A percentile compares a stretch with the other conserved stretches of the same genome.
Evolutionary conservation across 2,888 invertebrate species (phyloP).

Genomic region (Argyresthia goedartella): DNA sequence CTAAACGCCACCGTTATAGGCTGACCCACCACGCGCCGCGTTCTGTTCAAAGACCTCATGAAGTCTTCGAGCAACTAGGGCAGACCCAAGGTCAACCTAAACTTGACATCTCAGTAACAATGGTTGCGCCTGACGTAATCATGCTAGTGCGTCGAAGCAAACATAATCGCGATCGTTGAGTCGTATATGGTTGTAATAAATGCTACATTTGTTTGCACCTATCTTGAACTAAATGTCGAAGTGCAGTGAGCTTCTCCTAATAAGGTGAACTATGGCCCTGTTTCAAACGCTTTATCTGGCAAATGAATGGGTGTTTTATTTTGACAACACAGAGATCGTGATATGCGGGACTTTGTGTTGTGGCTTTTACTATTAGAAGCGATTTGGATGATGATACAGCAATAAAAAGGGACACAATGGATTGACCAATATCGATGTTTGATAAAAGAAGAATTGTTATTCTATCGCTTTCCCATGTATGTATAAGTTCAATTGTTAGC

Average conservation of each 20-base stretch:
- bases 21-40: not conserved
- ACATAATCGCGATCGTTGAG: not conserved
- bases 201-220: too few relatives aligned
- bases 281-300: not conserved
- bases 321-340: not conserved
- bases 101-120: not conserved
- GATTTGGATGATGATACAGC: too few relatives aligned
- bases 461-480: too few relatives aligned
- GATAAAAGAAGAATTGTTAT: not conserved
- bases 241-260: not conserved
- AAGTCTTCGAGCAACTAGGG: not conserved
- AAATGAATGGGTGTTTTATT: not conserved
- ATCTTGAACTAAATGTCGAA: too few relatives aligned
- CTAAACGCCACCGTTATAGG: not conserved
- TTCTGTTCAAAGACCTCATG: not conserved
- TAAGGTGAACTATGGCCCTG: conserved; percentile 1
- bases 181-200: too few relatives aligned
- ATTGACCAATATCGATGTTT: not conserved
- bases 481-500: too few relatives aligned
- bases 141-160: not conserved
- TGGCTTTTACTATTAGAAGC: too few relatives aligned
- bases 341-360: not conserved
- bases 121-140: not conserved
- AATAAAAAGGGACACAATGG: too few relatives aligned
- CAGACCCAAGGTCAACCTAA: not conserved